Conservation (phyloP, 2,797 vertebrate species). For the Syndactyla subalaris region DNA sequence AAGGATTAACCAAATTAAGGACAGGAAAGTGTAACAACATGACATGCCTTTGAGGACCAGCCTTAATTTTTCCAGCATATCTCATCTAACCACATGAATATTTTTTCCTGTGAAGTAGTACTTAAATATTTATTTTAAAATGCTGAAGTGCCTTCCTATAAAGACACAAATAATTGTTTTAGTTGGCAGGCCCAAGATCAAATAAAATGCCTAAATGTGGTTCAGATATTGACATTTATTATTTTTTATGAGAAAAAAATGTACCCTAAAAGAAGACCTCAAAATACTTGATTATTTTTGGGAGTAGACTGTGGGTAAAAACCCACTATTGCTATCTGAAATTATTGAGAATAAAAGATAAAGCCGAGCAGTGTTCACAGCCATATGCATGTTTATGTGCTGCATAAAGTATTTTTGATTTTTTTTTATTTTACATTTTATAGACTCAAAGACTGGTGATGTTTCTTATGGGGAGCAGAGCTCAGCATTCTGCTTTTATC, state of each 20-base stretch:
- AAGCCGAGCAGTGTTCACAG: not conserved
- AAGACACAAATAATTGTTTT: conserved; percentile 51
- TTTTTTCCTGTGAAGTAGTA: conserved; percentile 80
- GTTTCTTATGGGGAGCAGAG: not conserved
- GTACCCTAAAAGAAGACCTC: conserved; percentile 1
- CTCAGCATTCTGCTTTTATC: not conserved
- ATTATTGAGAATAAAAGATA: not conserved
- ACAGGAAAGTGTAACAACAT: conserved; percentile 73
- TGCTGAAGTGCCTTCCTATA: conserved; percentile 69
- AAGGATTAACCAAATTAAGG: conserved; percentile 77
- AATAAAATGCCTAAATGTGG: conserved; percentile 32
- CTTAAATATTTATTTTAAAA: conserved; percentile 82
- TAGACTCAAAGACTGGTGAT: not conserved
- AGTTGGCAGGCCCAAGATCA: conserved; percentile 13
- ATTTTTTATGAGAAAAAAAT: conserved; percentile 52
- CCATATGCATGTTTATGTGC: not conserved
- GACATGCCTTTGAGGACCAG: conserved; percentile 57
- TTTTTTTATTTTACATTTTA: not conserved
- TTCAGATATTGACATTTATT: conserved; percentile 32
- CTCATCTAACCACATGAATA: conserved; percentile 74
- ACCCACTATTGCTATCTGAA: not conserved
- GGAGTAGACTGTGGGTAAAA: not conserved
- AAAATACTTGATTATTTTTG: conserved; percentile 13
- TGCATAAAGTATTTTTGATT: not conserved
- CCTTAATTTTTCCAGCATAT: conserved; percentile 76